These are phyloP conservation scores for Littorina saxatilis DNA, from an alignment of 1,140 invertebrate genomes.

Conservation along the genomic window DNA sequence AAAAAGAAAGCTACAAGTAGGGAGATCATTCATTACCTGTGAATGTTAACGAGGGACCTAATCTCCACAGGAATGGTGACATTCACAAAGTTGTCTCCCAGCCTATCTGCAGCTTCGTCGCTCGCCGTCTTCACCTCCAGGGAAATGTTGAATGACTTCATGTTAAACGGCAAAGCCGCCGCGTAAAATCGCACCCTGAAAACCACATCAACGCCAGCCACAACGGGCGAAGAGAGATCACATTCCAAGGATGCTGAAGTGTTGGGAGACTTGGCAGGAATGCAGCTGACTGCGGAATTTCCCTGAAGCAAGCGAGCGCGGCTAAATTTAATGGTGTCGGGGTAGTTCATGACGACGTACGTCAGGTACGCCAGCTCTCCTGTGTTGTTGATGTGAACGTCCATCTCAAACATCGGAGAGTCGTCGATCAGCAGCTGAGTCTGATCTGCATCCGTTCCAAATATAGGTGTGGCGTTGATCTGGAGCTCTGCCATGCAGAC, in stretches of 20 bases:
- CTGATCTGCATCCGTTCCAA: background rate
- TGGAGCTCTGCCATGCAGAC: constrained; percentile 41
- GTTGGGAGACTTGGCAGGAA: constrained; percentile 6
- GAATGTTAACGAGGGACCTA: constrained; percentile 32
- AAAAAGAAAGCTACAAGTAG: too few relatives aligned
- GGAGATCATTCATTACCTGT: too few relatives aligned
- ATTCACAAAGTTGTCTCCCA: constrained; percentile 28
- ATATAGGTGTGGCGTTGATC: constrained; percentile 31
- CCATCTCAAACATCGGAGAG: constrained; percentile 44
- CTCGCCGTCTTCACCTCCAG: constrained; percentile 42
- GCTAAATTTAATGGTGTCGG: constrained; percentile 39
- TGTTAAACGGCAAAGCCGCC: constrained; percentile 32
- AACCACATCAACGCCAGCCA: constrained; percentile 7
- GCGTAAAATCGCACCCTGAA: constrained; percentile 45
- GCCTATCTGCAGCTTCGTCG: background rate
- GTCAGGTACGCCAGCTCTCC: constrained; percentile 51
- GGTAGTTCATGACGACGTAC: constrained; percentile 45
- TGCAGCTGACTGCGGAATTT: constrained; percentile 27
- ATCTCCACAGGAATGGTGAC: constrained; percentile 44
- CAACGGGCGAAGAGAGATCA: constrained; percentile 42
- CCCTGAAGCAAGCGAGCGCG: constrained; percentile 1
- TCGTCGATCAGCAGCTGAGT: constrained; percentile 46
- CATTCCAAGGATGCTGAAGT: constrained; percentile 21
- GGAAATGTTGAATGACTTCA: constrained; percentile 33
- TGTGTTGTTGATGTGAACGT: constrained; percentile 43